Percentiles rank a stretch among this genome's conserved stretches.
These are phyloP conservation scores for Cliona cf. orientalis DNA, from an alignment of 37 sponge, comb jelly and placozoan species.

Conservation along the genomic window DNA sequence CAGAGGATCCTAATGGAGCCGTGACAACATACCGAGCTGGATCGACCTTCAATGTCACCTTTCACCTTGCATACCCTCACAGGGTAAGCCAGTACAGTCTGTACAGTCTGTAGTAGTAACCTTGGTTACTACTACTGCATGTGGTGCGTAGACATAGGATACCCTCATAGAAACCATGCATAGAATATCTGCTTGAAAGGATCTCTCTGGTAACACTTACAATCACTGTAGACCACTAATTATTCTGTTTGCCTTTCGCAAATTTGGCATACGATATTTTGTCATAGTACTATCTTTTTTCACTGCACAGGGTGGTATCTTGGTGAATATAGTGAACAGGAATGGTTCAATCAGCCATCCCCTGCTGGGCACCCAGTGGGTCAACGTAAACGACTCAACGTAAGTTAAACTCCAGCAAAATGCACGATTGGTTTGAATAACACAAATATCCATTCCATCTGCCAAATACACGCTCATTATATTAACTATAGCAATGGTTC, in stretches of 20 bases:
- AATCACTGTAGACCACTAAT: background rate
- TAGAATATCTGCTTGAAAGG: too few relatives aligned
- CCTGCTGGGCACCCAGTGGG: slow-evolving; percentile 19
- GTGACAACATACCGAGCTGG: slow-evolving; percentile 59
- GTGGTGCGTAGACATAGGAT: too few relatives aligned
- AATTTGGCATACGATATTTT: too few relatives aligned
- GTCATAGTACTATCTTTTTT: background rate
- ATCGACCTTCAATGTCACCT: slow-evolving; percentile 41
- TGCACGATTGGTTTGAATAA: too few relatives aligned
- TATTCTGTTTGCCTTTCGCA: too few relatives aligned
- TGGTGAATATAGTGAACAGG: slow-evolving; percentile 37
- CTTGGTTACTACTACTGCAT: too few relatives aligned
- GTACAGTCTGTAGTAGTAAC: background rate
- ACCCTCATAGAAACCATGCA: too few relatives aligned
- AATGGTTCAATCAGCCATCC: slow-evolving; percentile 49
- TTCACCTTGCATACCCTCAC: slow-evolving; percentile 40
- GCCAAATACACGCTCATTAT: too few relatives aligned
- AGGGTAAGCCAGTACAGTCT: slow-evolving; percentile 10
- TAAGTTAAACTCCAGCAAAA: too few relatives aligned
- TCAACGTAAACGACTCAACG: background rate
- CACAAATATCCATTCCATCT: too few relatives aligned
- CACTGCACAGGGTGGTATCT: slow-evolving; percentile 49
- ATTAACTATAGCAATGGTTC: too few relatives aligned
- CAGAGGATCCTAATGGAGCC: slow-evolving; percentile 12
- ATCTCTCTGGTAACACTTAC: too few relatives aligned